Base-by-base conservation (phyloP, 2,113 vertebrate genomes). In the Terrapene triunguis region DNA sequence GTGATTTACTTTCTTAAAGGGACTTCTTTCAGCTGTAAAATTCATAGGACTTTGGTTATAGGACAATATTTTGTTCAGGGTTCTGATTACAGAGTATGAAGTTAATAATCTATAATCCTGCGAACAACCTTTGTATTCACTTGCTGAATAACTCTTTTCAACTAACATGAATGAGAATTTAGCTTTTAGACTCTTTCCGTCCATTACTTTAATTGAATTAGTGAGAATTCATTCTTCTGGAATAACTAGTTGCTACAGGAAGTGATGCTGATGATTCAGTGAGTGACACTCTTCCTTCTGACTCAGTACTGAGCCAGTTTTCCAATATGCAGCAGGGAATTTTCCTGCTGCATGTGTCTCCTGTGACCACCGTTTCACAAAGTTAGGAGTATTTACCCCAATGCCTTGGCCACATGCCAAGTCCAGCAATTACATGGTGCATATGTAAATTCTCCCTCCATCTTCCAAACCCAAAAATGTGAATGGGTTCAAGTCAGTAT, bases 141-240 rank as follows among this genome's bases (percentile, higher is more conserved):
- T 65, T 22, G 38, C 47, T 42, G 90, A 65, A 86, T 91, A 86
- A 90, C 90, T 38, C 89, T 93, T 62, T 92, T 92, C 96, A 91
- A 84, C 57, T 86, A 89, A 81, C 90, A 89, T 82, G 55, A 94
- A 88, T 2, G 42, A 94, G 80, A 87, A 95, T 82, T 96, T 95
- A 72, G 89, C 84, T 94, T 54, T 93, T 88, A 96, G 85, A 91
- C 79, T 93, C 92, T 96, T 96, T 89, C 89, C 88, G 89, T 80
- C 94, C 93, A 97, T 98, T 97, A 95, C 92, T 53, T 88, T 97
- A 95, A 98, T 97, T 87, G 90, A 96, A 94, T 95, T 95, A 92
- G 96, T 0, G 10, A 93, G 69, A 87, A 87, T 87, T 89, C 89
- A 85, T 92, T 94, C 93, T 93, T 93, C 97, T 87, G 94, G 95